Conservation (phyloP, 37 sponge, comb jelly and placozoan species). For the Hormiphora californensis region DNA sequence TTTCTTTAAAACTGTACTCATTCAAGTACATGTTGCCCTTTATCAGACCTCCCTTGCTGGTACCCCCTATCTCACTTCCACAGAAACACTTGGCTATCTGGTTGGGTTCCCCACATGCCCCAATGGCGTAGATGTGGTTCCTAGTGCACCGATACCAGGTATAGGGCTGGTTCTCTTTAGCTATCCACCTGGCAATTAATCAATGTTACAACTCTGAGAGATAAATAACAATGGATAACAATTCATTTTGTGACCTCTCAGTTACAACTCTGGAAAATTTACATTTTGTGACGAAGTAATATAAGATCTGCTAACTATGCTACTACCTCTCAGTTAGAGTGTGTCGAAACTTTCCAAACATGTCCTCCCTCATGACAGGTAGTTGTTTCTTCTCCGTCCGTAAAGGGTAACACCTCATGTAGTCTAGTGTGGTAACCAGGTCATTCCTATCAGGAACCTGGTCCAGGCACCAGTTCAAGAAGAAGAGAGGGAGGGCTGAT, state of each 20-base stretch:
- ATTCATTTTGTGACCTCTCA: too few relatives aligned
- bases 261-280: too few relatives aligned
- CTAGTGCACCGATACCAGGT: conserved; percentile 23
- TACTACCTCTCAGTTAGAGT: conserved; percentile 26
- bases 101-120: conserved; percentile 30
- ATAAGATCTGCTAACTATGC: too few relatives aligned
- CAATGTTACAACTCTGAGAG: background rate
- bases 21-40: background rate
- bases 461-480: too few relatives aligned
- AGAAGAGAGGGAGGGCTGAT: too few relatives aligned
- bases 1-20: too few relatives aligned
- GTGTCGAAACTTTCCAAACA: background rate
- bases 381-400: too few relatives aligned
- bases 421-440: too few relatives aligned
- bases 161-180: conserved; percentile 3
- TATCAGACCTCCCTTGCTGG: background rate
- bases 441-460: too few relatives aligned
- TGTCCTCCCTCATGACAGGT: conserved; percentile 28
- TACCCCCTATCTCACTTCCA: conserved; percentile 38
- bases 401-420: too few relatives aligned
- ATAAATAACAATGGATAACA: background rate
- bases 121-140: conserved; percentile 16
- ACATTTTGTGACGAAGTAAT: too few relatives aligned
- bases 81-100: conserved; percentile 32
- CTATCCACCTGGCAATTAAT: background rate